phyloP scores from a whole-genome alignment of 2,113 vertebrate genomes.

The Rhegmatorhina hoffmannsi region DNA sequence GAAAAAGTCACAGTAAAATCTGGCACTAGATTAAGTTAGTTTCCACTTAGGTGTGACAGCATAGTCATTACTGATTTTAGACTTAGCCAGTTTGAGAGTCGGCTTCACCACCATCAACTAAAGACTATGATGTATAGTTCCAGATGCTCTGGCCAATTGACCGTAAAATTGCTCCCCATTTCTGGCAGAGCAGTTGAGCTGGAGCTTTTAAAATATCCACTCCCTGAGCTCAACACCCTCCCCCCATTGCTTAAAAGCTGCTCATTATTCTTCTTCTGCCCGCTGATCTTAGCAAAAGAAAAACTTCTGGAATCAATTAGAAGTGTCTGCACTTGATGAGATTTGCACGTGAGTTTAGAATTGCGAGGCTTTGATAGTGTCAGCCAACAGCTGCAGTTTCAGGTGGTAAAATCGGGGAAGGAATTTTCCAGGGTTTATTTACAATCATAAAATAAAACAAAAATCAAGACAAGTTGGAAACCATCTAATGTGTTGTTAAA shows the following conservation, averaged over 20 bases:
- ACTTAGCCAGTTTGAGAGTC: conserved; percentile 76
- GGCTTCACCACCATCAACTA: conserved; percentile 78
- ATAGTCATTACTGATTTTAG: conserved; percentile 73
- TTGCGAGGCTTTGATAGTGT: conserved; percentile 80
- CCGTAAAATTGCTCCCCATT: conserved; percentile 93
- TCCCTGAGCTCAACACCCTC: conserved; percentile 71
- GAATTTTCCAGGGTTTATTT: conserved; percentile 83
- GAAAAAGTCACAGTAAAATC: conserved; percentile 62
- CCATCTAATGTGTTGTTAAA: conserved; percentile 63
- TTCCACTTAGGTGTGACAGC: conserved; percentile 76
- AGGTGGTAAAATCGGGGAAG: conserved; percentile 85
- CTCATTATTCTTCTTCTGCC: conserved; percentile 85
- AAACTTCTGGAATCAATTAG: conserved; percentile 97
- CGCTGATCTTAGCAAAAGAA: conserved; percentile 79
- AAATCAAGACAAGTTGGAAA: conserved; percentile 71
- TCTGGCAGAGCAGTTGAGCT: conserved; percentile 82
- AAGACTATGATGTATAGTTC: conserved; percentile 86
- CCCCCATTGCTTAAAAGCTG: conserved; percentile 80
- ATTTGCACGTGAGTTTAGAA: conserved; percentile 90
- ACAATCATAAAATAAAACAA: conserved; percentile 78
- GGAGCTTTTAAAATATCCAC: conserved; percentile 83
- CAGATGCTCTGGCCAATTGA: conserved; percentile 97
- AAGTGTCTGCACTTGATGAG: conserved; percentile 92
- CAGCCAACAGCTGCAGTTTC: conserved; percentile 89
- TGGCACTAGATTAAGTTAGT: conserved; percentile 66